phyloP scores from a whole-genome alignment of 2,888 invertebrate species.

The Osedax frankpressi region DNA sequence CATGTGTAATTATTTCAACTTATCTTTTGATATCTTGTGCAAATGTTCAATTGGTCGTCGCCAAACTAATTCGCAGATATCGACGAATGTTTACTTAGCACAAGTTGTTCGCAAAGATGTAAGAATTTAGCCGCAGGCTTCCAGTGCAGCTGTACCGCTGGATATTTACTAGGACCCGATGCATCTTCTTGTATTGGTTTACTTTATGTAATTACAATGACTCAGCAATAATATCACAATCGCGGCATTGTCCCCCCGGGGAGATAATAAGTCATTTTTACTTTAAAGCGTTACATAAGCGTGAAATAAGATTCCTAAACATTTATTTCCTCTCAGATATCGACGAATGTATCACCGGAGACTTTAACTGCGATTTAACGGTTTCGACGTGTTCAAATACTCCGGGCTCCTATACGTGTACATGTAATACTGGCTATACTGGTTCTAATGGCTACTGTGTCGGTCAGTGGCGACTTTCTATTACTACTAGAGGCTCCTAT shows the following conservation, averaged over 20 bases:
- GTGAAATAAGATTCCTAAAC: too few relatives aligned
- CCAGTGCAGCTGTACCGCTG: conserved; percentile 16
- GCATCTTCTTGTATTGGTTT: conserved; percentile 8
- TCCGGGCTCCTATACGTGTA: conserved; percentile 6
- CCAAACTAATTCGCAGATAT: neutral
- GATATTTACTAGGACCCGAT: conserved; percentile 13
- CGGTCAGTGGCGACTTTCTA: neutral
- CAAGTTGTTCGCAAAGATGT: conserved; percentile 12
- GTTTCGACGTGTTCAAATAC: conserved; percentile 6
- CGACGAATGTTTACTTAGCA: conserved; percentile 6
- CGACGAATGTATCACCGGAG: conserved; percentile 4
- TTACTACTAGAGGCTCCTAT: too few relatives aligned
- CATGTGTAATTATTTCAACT: too few relatives aligned
- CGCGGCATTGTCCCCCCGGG: too few relatives aligned
- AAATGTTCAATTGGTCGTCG: too few relatives aligned
- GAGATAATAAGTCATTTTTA: too few relatives aligned
- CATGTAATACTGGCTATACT: conserved; percentile 4
- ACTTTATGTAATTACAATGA: too few relatives aligned
- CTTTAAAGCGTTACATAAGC: too few relatives aligned
- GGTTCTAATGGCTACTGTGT: neutral
- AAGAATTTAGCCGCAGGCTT: conserved; percentile 12
- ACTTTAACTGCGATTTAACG: neutral
- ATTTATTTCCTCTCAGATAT: neutral
- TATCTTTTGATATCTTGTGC: too few relatives aligned
- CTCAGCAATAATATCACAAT: too few relatives aligned